Base-by-base conservation (phyloP, 2,888 invertebrate genomes). In the Mythimna impura region DNA sequence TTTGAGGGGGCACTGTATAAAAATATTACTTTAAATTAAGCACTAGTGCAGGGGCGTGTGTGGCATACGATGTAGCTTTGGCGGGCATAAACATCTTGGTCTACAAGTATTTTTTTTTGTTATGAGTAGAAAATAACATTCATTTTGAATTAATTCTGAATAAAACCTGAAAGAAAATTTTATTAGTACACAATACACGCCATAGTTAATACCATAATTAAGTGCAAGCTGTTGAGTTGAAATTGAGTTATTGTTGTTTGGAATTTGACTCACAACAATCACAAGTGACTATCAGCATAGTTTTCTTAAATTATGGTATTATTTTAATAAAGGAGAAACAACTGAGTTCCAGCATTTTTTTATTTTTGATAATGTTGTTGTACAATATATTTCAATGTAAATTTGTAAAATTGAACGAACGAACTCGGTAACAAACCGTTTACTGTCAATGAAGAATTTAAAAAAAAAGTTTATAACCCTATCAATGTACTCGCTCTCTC, bases 51-150 rank as follows among this genome's bases (percentile, higher is more conserved):
- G 88, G 91, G 92, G 88, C 90, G 90, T 93, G 92, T 93, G 93
- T 94, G 93, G 93, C 93, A 91, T 91, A 92, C 92, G 90, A 91
- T 92, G 95, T 95, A 95, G 91, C 96, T 96, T 96, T 96, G 96
- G 96, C 96, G 96, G 95, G 94, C 93, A 94, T 94, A 94, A 93
- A 93, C 88, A 84, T 88, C 83, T 85, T 79, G 76, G 74, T 84
- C 73, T 81, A 71, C 63, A 66, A 17, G 22, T 70, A 66, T 71
- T 80, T 86, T 78, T 86, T 87, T 77, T 52, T 52, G 8, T n/a
- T 78, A 75, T 62, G 66, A 78, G 47, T 47, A 58, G 20, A 79
- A 66, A 73, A 70, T 69, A 62, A 65, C 65, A 62, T 72, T 80
- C 65, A 73, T 83, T 83, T 73, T 72, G 62, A 66, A 79, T 61